Percentiles rank a stretch among this genome's conserved stretches.
Conservation (phyloP, 2,888 invertebrate species). For the Anticlea derivata region DNA sequence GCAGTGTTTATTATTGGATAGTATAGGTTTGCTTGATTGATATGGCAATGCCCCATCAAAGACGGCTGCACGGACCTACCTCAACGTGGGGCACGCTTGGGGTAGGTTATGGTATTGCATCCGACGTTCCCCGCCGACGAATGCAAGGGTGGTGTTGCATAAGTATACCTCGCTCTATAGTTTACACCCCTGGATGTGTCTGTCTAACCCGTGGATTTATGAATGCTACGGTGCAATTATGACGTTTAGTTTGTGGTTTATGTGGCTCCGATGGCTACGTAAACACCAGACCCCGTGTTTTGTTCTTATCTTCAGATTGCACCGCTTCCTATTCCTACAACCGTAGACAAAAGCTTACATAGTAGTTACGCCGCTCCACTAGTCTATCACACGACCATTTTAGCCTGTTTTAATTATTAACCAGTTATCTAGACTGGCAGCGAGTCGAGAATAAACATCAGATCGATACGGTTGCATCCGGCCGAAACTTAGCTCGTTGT, state of each 20-base stretch:
- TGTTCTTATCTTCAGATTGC: conserved; percentile 14
- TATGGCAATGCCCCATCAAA: conserved; percentile 74
- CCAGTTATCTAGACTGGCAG: conserved; percentile 57
- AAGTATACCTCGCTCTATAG: conserved; percentile 64
- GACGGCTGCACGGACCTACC: conserved; percentile 71
- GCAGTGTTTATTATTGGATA: conserved; percentile 48
- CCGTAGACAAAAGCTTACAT: neutral
- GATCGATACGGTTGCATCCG: conserved; percentile 63
- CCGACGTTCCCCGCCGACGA: conserved; percentile 64
- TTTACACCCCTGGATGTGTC: conserved; percentile 64
- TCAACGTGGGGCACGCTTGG: conserved; percentile 74
- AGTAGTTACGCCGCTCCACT: conserved; percentile 10
- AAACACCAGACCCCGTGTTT: conserved; percentile 21
- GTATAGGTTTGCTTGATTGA: conserved; percentile 52
- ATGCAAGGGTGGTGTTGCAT: conserved; percentile 76
- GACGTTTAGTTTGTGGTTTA: conserved; percentile 53
- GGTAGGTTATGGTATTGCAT: conserved; percentile 80
- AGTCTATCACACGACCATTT: conserved; percentile 48
- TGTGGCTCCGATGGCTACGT: conserved; percentile 27
- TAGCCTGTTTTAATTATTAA: conserved; percentile 68
- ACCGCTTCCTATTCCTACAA: conserved; percentile 15
- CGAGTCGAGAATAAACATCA: conserved; percentile 65
- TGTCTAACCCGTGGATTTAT: conserved; percentile 73
- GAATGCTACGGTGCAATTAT: conserved; percentile 71
- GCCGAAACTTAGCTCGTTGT: conserved; percentile 40